phyloP scores from a whole-genome alignment of 1,140 invertebrate species.

The Drosophila yakuba region DNA sequence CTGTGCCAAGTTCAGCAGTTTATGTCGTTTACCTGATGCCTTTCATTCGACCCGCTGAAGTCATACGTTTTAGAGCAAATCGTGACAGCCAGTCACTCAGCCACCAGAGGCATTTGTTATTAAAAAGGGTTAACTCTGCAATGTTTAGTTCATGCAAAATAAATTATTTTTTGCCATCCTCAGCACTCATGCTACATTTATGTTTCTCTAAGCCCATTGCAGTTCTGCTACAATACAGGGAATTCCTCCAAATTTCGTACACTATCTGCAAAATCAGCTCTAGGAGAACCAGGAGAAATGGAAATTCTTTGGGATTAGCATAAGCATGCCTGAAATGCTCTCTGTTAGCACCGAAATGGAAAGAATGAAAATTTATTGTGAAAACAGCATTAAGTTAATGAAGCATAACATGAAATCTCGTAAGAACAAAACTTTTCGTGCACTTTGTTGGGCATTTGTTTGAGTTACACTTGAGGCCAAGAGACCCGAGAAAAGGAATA shows the following conservation, averaged over 20 bases:
- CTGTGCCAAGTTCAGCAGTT: conserved; percentile 5
- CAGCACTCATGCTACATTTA: no score
- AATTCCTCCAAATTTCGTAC: not conserved
- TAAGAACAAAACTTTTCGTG: conserved; percentile 50
- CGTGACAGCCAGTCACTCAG: conserved; percentile 32
- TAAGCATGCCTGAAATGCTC: conserved; percentile 45
- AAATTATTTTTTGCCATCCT: not conserved
- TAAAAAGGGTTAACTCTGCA: conserved; percentile 42
- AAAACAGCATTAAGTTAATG: conserved; percentile 75
- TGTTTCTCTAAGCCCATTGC: no score
- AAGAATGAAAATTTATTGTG: conserved; percentile 41
- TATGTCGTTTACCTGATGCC: conserved; percentile 54
- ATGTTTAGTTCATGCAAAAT: conserved; percentile 2
- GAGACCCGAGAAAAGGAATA: not conserved
- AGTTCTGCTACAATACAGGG: not conserved
- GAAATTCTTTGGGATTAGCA: conserved; percentile 51
- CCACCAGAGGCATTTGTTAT: conserved; percentile 41
- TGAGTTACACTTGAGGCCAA: conserved; percentile 49
- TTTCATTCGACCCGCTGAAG: conserved; percentile 48
- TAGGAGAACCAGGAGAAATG: not conserved
- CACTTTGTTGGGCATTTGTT: conserved; percentile 49
- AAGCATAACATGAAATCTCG: conserved; percentile 63
- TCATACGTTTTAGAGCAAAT: conserved; percentile 28
- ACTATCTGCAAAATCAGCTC: not conserved
- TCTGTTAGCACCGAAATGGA: conserved; percentile 21